Evolutionary conservation across 1,140 invertebrate species (phyloP).

Genomic region (Nasonia vitripennis): DNA sequence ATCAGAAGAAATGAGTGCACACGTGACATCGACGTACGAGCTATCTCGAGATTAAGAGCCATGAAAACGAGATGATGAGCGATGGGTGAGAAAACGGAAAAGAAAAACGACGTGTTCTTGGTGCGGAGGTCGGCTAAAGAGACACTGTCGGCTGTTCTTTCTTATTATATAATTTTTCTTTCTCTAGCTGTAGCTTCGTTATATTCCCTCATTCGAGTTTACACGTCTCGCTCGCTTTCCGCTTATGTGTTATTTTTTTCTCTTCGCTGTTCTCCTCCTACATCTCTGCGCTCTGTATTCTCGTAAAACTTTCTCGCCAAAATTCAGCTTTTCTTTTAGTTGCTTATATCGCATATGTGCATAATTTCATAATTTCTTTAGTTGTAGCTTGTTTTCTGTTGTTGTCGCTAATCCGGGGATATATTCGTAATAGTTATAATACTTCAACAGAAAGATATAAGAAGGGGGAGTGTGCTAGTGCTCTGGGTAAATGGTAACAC

Average conservation of each 20-base stretch:
- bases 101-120: conserved; percentile 38
- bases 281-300: conserved; percentile 40
- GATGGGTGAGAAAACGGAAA: conserved; percentile 39
- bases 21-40: not conserved
- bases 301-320: conserved; percentile 56
- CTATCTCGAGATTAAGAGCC: conserved; percentile 14
- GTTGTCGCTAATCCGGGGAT: conserved; percentile 43
- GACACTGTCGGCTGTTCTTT: conserved; percentile 30
- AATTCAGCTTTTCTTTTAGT: conserved; percentile 34
- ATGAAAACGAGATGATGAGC: conserved; percentile 31
- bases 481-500: conserved; percentile 72
- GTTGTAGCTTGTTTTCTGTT: conserved; percentile 48
- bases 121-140: conserved; percentile 41
- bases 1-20: conserved; percentile 22
- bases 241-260: conserved; percentile 37
- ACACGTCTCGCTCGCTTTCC: conserved; percentile 42
- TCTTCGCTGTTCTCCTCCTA: conserved; percentile 47
- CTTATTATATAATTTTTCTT: conserved; percentile 50
- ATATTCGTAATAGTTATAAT: conserved; percentile 52
- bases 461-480: conserved; percentile 56
- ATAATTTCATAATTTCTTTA: conserved; percentile 42
- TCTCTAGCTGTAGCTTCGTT: not conserved
- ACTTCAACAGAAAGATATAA: conserved; percentile 52
- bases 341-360: not conserved
- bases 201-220: conserved; percentile 11